These are phyloP conservation scores for Brachionus paranguensis DNA, from an alignment of 1,140 invertebrate genomes.

Conservation along the genomic window DNA sequence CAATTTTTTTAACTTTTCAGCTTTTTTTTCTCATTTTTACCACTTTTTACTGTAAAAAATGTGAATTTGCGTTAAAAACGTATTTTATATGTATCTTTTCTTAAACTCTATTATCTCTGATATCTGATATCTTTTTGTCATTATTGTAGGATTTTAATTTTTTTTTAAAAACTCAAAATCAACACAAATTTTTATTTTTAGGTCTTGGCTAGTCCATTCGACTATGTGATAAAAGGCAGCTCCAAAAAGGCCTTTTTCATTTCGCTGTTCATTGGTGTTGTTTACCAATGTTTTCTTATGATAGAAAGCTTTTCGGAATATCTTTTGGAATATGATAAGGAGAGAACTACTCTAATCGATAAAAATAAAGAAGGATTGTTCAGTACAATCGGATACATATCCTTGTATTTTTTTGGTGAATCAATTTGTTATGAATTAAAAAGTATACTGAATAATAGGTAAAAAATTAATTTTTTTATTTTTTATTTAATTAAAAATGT, in stretches of 20 bases:
- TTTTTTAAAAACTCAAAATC: too few relatives aligned
- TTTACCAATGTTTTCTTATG: not conserved
- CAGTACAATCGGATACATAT: constrained; percentile 74
- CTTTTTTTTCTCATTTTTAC: too few relatives aligned
- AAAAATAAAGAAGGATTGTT: constrained; percentile 83
- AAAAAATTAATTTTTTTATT: not conserved
- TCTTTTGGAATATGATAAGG: not conserved
- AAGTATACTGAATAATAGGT: not conserved
- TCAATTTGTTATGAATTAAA: constrained; percentile 17
- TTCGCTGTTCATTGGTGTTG: not conserved
- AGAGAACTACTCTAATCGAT: constrained; percentile 53
- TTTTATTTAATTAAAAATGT: not conserved
- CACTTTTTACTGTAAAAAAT: too few relatives aligned
- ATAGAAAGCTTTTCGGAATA: constrained; percentile 14
- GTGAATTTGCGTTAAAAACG: too few relatives aligned
- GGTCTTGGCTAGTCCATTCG: not conserved
- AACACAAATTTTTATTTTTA: not conserved
- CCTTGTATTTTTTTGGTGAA: constrained; percentile 65
- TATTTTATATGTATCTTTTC: too few relatives aligned
- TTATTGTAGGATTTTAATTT: too few relatives aligned
- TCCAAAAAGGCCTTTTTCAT: not conserved
- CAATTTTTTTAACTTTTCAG: too few relatives aligned
- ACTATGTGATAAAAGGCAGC: not conserved
- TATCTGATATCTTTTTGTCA: too few relatives aligned
- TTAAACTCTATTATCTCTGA: too few relatives aligned